These are phyloP conservation scores for Lycopodina hypogea DNA, from an alignment of 37 sponge, comb jelly and placozoan species.

Conservation along the genomic window DNA sequence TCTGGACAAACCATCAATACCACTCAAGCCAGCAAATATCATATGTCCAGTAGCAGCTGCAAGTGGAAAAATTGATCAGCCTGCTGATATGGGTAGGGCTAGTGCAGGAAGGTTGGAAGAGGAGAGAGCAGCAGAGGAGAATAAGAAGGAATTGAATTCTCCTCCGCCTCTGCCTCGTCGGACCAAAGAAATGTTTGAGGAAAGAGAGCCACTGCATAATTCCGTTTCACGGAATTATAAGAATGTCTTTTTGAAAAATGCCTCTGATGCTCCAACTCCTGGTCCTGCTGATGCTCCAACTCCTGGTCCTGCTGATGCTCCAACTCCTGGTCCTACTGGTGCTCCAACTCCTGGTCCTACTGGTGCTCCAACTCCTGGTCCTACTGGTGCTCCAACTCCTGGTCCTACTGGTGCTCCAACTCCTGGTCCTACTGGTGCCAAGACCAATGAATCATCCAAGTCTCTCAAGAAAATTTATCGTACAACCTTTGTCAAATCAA, in stretches of 20 bases:
- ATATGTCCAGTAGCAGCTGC: background rate
- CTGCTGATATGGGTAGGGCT: too few species aligned
- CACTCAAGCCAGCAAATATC: background rate
- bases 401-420: background rate
- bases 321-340: too few species aligned
- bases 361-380: background rate
- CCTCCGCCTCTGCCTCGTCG: slow-evolving; percentile 11
- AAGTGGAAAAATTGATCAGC: too few species aligned
- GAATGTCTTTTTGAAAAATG: background rate
- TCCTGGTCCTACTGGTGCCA: background rate
- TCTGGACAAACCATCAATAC: background rate
- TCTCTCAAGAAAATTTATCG: background rate
- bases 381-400: background rate
- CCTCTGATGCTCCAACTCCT: background rate
- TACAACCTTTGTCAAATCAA: background rate
- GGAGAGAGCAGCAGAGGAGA: background rate
- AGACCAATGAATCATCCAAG: background rate
- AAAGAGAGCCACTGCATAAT: background rate
- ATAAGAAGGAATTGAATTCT: background rate
- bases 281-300: background rate
- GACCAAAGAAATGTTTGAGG: slow-evolving; percentile 1
- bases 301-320: background rate
- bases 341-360: background rate
- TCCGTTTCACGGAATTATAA: background rate
- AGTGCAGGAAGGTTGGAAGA: background rate